Evolutionary conservation across 2,888 invertebrate genomes (phyloP), one percentile per base, ranked within the genome.

Genomic region (Parochlus steinenii): DNA sequence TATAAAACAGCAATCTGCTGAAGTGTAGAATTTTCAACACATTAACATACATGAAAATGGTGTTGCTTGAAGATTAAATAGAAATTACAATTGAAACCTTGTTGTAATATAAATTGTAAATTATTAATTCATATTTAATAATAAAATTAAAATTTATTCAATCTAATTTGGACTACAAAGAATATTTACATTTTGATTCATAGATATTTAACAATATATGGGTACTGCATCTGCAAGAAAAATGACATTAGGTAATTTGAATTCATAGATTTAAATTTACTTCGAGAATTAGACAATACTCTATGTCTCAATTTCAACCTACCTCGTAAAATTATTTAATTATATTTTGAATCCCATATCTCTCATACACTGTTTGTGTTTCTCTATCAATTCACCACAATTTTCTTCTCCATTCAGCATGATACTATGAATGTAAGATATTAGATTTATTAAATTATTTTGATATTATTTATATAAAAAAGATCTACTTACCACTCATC

Each of bases 361-460:
- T 45, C 90, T 71, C 93, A 98, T 93, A 59, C 97, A 98, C 43
- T 78, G 74, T 60, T 89, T 90, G 57, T 98, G 97, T 8, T 90
- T 92, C 62, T 95, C 93, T 43, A 98, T 97, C 28, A 90, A 62
- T 25, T 75, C 65, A 12, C 71, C 66, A 53, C 97, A 98, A 48
- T 90, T 76, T 49, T 86, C 87, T 63, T 93, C 86, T 0, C 97
- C 93, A 43, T 74, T 76, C 53, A 86, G 80, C 23, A 90, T 74
- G 38, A 93, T 86, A 52, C 90, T 92, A 66, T 40, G 74, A 75
- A 42, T 43, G 43, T 47, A 42, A 44, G 45, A 33, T 44, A 38
- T 34, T 42, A 42, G 12, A 32, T 33, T 33, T 17, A 2, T 23
- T 16, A 26, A 37, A 20, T 31, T 7, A 10, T 10, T 3, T 12